Conservation (phyloP, 2,113 vertebrate species). For the Suncus etruscus region DNA sequence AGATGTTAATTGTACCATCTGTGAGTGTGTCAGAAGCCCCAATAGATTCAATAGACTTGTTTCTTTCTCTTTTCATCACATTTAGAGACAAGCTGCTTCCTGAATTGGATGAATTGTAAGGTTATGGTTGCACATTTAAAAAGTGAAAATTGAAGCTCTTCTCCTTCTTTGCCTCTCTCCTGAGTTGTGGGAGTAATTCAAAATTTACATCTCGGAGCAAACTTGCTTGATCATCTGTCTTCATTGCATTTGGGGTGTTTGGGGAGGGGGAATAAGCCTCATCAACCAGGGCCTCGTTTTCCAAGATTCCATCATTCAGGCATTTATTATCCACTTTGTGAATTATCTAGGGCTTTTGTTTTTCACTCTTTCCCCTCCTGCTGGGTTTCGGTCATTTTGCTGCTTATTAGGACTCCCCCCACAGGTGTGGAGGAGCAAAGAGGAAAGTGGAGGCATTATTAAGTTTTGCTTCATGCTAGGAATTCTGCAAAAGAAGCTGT, state of each 20-base stretch:
- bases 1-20: slow-evolving; percentile 68
- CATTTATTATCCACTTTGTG: slow-evolving; percentile 56
- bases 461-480: slow-evolving; percentile 47
- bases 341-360: slow-evolving; percentile 60
- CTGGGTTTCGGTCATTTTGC: slow-evolving; percentile 60
- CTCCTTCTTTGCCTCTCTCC: slow-evolving; percentile 64
- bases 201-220: slow-evolving; percentile 63
- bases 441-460: neutral
- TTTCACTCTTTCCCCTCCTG: slow-evolving; percentile 55
- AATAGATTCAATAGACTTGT: slow-evolving; percentile 72
- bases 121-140: slow-evolving; percentile 78
- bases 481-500: neutral
- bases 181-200: slow-evolving; percentile 66
- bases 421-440: neutral
- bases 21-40: slow-evolving; percentile 63
- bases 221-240: slow-evolving; percentile 54
- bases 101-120: slow-evolving; percentile 79
- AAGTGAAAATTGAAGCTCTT: slow-evolving; percentile 75
- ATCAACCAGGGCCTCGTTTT: slow-evolving; percentile 51
- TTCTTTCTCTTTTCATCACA: slow-evolving; percentile 31
- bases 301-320: slow-evolving; percentile 55
- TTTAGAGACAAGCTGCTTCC: slow-evolving; percentile 80
- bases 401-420: slow-evolving; percentile 60
- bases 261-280: slow-evolving; percentile 10
- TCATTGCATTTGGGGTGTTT: neutral